Conservation (phyloP, 2,113 vertebrate genomes). For the Callocephalon fimbriatum region DNA sequence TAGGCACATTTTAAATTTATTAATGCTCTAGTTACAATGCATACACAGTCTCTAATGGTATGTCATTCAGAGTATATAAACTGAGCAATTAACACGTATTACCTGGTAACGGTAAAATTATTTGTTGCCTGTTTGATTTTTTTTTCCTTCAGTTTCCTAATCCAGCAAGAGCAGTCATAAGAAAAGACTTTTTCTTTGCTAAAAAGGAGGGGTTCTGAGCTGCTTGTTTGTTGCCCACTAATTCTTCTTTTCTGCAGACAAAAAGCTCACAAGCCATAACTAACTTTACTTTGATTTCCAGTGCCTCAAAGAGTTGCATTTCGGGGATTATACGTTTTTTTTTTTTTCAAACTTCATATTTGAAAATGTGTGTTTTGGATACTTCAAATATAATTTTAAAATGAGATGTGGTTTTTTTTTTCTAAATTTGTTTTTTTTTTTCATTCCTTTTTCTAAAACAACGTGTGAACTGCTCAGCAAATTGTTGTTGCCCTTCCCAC, state of each 20-base stretch:
- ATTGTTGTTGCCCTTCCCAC: background rate
- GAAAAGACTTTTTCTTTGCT: slow-evolving; percentile 72
- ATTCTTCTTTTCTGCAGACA: slow-evolving; percentile 48
- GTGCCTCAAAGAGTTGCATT: background rate
- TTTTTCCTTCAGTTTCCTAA: slow-evolving; percentile 27
- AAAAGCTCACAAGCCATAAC: slow-evolving; percentile 23
- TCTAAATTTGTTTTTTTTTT: background rate
- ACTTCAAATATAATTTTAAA: background rate
- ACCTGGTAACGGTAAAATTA: slow-evolving; percentile 89
- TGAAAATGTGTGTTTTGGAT: background rate
- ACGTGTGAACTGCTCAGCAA: background rate
- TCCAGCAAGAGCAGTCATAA: slow-evolving; percentile 63
- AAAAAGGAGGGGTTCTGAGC: slow-evolving; percentile 24
- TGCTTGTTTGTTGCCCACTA: slow-evolving; percentile 38
- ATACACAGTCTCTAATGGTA: slow-evolving; percentile 90
- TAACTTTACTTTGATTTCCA: slow-evolving; percentile 13
- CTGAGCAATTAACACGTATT: slow-evolving; percentile 89
- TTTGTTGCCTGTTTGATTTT: slow-evolving; percentile 83
- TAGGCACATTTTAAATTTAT: slow-evolving; percentile 94
- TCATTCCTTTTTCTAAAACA: background rate
- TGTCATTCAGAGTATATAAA: slow-evolving; percentile 90
- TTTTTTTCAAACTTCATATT: background rate
- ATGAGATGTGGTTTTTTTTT: background rate
- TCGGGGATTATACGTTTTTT: background rate
- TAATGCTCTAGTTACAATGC: slow-evolving; percentile 88